phyloP scores from a whole-genome alignment of 2,888 invertebrate species.

The Drosophila cognata region DNA sequence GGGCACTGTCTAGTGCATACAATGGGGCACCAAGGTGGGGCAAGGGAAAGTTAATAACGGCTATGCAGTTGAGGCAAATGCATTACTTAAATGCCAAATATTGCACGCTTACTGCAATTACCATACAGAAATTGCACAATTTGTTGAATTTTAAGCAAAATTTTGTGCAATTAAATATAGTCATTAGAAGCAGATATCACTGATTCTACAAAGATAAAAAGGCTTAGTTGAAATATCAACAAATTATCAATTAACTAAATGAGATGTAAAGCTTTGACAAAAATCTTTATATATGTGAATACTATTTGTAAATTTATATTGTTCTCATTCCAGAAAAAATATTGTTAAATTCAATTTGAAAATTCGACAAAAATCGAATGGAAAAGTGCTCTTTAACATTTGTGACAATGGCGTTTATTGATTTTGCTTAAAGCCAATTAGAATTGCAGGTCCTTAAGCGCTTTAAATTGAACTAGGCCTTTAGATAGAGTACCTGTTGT shows the following conservation, averaged over 20 bases:
- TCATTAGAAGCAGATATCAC: background rate
- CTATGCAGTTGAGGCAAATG: background rate
- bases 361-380: background rate
- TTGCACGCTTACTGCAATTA: background rate
- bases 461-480: conserved; percentile 76
- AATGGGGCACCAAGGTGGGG: background rate
- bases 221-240: background rate
- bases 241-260: background rate
- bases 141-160: background rate
- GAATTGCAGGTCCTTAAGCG: conserved; percentile 20
- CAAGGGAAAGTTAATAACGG: background rate
- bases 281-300: background rate
- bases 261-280: background rate
- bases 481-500: conserved; percentile 54
- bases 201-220: background rate
- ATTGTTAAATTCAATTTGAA: background rate
- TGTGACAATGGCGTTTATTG: conserved; percentile 19
- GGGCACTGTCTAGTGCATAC: conserved; percentile 14
- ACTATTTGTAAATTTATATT: background rate
- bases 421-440: conserved; percentile 17
- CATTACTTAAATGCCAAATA: background rate
- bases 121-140: background rate
- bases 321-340: background rate
- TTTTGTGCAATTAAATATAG: background rate
- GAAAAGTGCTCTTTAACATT: background rate